These are phyloP conservation scores for Cyphomyrus plagiostoma DNA, from an alignment of 2,113 vertebrate genomes.

Conservation along the genomic window DNA sequence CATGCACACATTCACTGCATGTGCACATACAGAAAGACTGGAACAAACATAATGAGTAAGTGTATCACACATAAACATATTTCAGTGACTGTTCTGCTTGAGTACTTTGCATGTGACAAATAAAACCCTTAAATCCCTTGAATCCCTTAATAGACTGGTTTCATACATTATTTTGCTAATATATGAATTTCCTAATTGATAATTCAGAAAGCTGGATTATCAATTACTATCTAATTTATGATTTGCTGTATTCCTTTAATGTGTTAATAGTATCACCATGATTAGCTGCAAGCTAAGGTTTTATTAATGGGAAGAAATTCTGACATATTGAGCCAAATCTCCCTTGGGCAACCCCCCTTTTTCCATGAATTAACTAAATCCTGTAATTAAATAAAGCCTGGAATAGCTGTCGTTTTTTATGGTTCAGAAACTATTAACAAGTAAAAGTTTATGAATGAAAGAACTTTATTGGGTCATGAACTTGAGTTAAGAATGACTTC, in stretches of 20 bases:
- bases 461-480: neutral
- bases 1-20: neutral
- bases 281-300: neutral
- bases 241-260: neutral
- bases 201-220: neutral
- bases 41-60: neutral
- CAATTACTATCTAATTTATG: neutral
- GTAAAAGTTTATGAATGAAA: constrained; percentile 1
- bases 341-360: neutral
- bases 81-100: neutral
- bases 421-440: neutral
- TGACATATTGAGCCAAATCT: constrained; percentile 2
- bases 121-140: neutral
- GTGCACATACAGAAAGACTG: neutral
- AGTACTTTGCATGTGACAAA: neutral
- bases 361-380: constrained; percentile 4
- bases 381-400: constrained; percentile 10
- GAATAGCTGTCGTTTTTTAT: neutral
- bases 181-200: neutral
- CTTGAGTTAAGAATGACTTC: neutral
- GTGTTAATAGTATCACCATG: neutral
- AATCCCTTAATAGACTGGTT: neutral
- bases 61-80: neutral
- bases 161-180: neutral
- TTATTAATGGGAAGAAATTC: neutral